A percentile compares a stretch with the other conserved stretches of the same genome.
Conservation (phyloP, 2,888 invertebrate species). For the Microplitis manilae region DNA sequence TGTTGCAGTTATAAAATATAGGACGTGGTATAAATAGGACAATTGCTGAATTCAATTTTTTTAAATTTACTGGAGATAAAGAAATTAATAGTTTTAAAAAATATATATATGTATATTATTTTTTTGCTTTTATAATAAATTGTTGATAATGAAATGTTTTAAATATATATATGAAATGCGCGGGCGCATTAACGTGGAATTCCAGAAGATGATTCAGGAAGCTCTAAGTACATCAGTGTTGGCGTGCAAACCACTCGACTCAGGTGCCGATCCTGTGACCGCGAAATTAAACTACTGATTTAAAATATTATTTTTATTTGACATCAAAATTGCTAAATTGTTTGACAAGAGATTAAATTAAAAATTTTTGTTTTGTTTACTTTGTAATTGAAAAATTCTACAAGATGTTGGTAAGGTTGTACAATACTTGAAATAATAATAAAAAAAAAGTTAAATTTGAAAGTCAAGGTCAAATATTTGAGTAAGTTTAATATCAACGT, state of each 20-base stretch:
- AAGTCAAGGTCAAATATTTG: conserved; percentile 9
- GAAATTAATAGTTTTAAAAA: no score
- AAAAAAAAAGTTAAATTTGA: not conserved
- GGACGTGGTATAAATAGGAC: not conserved
- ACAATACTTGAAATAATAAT: no score
- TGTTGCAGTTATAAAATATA: not conserved
- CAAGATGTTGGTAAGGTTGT: no score
- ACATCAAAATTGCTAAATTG: no score
- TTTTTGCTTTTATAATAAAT: no score
- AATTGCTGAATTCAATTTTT: not conserved
- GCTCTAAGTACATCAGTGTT: conserved; percentile 51
- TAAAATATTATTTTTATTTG: not conserved
- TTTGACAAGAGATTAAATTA: no score
- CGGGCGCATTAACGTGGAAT: conserved; percentile 39
- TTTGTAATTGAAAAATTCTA: no score
- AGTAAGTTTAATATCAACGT: conserved; percentile 37
- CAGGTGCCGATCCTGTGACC: conserved; percentile 37
- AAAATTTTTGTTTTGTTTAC: no score
- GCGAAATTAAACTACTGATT: not conserved
- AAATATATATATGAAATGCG: conserved; percentile 37
- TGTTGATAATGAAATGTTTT: not conserved
- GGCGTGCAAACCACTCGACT: conserved; percentile 50
- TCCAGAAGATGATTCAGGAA: conserved; percentile 33
- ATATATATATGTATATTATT: no score
- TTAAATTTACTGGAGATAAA: no score